Conservation (phyloP, 2,113 vertebrate genomes). For the Illadopsis cleaveri region DNA sequence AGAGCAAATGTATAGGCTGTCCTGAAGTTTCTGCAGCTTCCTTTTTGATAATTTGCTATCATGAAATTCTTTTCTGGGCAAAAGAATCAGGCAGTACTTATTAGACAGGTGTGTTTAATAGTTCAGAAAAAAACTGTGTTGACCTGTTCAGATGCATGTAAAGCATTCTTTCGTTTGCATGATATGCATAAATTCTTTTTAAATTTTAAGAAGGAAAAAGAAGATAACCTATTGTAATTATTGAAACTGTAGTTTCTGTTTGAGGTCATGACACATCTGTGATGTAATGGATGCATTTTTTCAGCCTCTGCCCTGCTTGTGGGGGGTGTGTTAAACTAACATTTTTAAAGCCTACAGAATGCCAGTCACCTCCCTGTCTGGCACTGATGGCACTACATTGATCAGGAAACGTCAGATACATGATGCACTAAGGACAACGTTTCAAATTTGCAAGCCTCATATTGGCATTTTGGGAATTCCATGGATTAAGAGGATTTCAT, state of each 20-base stretch:
- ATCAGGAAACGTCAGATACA: background rate
- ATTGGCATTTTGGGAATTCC: background rate
- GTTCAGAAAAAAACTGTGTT: background rate
- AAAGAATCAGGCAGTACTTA: background rate
- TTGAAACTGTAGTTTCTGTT: background rate
- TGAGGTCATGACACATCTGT: background rate
- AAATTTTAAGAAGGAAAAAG: background rate
- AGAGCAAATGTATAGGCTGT: background rate
- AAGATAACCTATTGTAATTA: background rate
- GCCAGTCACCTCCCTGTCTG: background rate
- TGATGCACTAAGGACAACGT: background rate
- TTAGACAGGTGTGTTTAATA: background rate
- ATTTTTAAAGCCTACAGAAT: background rate
- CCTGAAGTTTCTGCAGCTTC: background rate
- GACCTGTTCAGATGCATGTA: background rate
- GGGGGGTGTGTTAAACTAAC: rapidly evolving
- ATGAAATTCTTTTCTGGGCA: background rate
- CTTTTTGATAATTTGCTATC: background rate
- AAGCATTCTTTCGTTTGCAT: background rate
- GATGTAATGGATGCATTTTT: background rate
- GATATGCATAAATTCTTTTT: background rate
- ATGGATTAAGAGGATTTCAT: background rate
- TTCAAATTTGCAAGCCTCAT: background rate
- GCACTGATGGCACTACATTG: background rate
- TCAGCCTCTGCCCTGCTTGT: background rate